Percentiles rank a stretch among this genome's conserved stretches.
phyloP scores from a whole-genome alignment of 2,113 vertebrate species.

The Salminus brasiliensis region DNA sequence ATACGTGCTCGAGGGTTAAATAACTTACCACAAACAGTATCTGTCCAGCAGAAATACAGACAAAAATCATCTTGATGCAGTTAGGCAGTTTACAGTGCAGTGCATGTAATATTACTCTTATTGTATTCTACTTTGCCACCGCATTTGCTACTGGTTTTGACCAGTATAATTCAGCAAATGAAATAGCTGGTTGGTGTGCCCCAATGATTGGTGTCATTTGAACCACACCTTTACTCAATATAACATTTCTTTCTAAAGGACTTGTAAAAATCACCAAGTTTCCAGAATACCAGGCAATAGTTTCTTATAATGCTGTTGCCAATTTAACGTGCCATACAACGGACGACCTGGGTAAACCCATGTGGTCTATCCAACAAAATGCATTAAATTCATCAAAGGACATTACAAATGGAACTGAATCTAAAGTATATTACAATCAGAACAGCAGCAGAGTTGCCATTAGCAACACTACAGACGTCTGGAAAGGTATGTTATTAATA shows the following conservation, averaged over 20 bases:
- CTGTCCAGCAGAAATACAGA: too few relatives aligned
- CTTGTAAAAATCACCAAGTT: background rate
- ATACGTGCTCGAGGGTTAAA: too few relatives aligned
- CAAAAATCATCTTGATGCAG: too few relatives aligned
- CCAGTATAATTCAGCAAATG: too few relatives aligned
- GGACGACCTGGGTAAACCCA: rapidly evolving
- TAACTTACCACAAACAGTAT: too few relatives aligned
- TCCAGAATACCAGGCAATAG: rapidly evolving
- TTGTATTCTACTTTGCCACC: too few relatives aligned
- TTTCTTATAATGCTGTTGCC: background rate
- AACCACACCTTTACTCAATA: too few relatives aligned
- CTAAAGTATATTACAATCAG: rapidly evolving
- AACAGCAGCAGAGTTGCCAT: rapidly evolving
- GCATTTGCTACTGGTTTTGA: too few relatives aligned
- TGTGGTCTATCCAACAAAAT: slow-evolving; percentile 30
- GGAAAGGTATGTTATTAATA: slow-evolving; percentile 56
- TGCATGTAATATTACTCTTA: too few relatives aligned
- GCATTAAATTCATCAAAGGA: rapidly evolving
- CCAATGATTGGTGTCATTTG: too few relatives aligned
- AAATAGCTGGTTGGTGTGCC: too few relatives aligned
- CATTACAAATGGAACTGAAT: slow-evolving; percentile 55
- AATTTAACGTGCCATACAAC: rapidly evolving
- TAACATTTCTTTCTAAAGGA: slow-evolving; percentile 52
- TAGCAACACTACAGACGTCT: background rate
- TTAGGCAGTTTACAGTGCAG: too few relatives aligned